Base-by-base conservation (phyloP, 92 coral and sea anemone genomes). In the Parazoanthus darwini region DNA sequence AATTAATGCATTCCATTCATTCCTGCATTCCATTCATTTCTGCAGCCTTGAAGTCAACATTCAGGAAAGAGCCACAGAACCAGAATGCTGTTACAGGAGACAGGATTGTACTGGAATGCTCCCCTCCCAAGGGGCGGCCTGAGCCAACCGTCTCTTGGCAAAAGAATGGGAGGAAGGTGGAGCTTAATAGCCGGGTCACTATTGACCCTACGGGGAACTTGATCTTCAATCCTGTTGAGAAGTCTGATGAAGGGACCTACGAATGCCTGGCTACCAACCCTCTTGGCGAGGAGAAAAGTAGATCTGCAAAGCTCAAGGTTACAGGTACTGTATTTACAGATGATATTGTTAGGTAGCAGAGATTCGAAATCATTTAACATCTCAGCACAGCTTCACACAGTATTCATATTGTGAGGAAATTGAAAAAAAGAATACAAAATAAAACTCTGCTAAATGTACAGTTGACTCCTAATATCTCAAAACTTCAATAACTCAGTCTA, bases 71-170 rank as follows among this genome's bases (percentile, higher is more conserved):
- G 50, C 99, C 99, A 26, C 56, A 85, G 65, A 89, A 87, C 70
- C 91, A 79, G 72, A 91, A 88, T 20, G 88, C 90, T 8, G 77
- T 86, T 59, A 81, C 68, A 74, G 99, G 99, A 1, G 88, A 90
- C 35, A 78, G 83, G 44, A 94, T 93, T 26, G 88, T 92, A 4
- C 82, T 97, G 7, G 89, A 86, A 58, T 97, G 99, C 80, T 74
- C 89, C 11, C 96, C 98, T 37, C 99, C 99, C 14, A 93, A 91
- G 74, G 99, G 98, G 23, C 88, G 92, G 36, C 99, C 99, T 5
- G 79, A 84, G 68, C 98, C 99, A 35, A 91, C 83, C 22, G 92
- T 97, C 23, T 71, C 90, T 8, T 97, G 99, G 99, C 74, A 87
- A 51, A 96, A 94, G 79, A 91, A 97, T 88, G 88, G 93, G 4